phyloP scores from a whole-genome alignment of 2,888 invertebrate species.

The Frankliniella intonsa region DNA sequence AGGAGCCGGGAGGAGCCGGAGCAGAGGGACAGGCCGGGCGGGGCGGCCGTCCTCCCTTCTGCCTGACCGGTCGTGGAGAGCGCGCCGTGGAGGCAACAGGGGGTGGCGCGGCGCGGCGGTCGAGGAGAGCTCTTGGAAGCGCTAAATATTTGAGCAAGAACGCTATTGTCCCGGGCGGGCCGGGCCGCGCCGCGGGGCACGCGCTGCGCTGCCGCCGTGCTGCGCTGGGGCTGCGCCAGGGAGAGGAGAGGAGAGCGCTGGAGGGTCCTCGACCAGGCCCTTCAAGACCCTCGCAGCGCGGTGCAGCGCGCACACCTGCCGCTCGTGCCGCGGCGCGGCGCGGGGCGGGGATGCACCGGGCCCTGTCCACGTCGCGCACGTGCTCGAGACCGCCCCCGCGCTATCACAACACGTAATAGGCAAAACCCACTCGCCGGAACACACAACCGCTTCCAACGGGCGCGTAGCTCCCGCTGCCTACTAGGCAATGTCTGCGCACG shows the following conservation, averaged over 20 bases:
- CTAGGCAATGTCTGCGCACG: too few relatives aligned
- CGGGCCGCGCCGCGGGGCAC: background rate
- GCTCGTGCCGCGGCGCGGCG: background rate
- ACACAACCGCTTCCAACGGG: too few relatives aligned
- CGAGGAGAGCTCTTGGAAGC: constrained; percentile 1
- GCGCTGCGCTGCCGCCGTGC: background rate
- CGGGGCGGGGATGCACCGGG: background rate
- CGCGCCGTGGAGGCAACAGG: background rate
- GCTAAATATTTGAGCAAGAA: constrained; percentile 15
- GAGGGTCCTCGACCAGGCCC: too few relatives aligned
- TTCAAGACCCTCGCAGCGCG: background rate
- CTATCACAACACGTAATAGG: too few relatives aligned
- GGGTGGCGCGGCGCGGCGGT: background rate
- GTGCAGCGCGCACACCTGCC: background rate
- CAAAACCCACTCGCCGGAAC: too few relatives aligned
- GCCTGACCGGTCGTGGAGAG: background rate
- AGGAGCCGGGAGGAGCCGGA: too few relatives aligned
- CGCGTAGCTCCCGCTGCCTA: too few relatives aligned
- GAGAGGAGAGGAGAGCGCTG: too few relatives aligned
- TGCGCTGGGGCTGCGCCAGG: background rate
- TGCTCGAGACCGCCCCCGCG: background rate
- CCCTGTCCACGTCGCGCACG: background rate
- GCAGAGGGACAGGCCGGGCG: background rate
- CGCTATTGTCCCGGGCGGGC: background rate
- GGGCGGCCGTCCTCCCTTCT: background rate